phyloP scores from a whole-genome alignment of 2,888 invertebrate species.

The Leptinotarsa haldemani region DNA sequence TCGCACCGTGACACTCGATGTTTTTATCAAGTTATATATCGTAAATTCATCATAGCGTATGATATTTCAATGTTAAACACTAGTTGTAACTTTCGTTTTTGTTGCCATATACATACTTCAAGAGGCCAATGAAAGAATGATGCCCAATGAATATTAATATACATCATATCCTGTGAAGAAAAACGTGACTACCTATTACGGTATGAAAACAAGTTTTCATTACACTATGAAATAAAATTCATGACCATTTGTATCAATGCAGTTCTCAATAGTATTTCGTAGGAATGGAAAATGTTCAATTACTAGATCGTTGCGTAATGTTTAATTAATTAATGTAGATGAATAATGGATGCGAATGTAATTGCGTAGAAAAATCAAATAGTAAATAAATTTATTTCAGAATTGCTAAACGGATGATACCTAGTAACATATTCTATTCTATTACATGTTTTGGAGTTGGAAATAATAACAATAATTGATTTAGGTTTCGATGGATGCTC shows the following conservation, averaged over 20 bases:
- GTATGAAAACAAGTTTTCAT: not conserved
- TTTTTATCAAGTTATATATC: not conserved
- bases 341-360: too few species aligned
- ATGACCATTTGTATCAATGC: not conserved
- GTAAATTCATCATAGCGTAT: not conserved
- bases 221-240: not conserved
- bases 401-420: too few species aligned
- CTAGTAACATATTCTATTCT: too few species aligned
- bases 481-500: too few species aligned
- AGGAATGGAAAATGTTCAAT: not conserved
- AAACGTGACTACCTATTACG: constrained; percentile 8
- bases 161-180: constrained; percentile 5
- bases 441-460: too few species aligned
- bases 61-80: constrained; percentile 11
- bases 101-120: constrained; percentile 1
- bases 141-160: constrained; percentile 16
- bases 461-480: too few species aligned
- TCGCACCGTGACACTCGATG: not conserved
- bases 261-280: not conserved
- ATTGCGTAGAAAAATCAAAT: too few species aligned
- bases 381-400: too few species aligned
- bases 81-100: constrained; percentile 15
- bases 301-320: too few species aligned
- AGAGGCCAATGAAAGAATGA: constrained; percentile 1
- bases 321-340: too few species aligned